phyloP scores from a whole-genome alignment of 2,888 invertebrate species.

The Sinelater perroti region DNA sequence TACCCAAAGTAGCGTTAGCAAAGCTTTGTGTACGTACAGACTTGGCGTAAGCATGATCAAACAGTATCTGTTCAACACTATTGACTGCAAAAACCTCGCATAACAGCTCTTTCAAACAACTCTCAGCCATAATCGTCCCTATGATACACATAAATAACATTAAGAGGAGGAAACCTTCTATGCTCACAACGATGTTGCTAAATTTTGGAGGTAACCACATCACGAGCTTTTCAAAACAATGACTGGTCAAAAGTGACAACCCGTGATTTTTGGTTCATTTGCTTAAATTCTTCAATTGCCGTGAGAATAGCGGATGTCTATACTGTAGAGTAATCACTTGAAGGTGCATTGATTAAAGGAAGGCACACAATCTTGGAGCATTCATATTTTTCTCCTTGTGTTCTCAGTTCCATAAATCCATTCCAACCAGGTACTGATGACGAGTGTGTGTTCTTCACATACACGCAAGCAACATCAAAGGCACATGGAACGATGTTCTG shows the following conservation, averaged over 20 bases:
- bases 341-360: conserved; percentile 53
- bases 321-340: conserved; percentile 49
- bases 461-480: conserved; percentile 30
- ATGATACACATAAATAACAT: conserved; percentile 50
- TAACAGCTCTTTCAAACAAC: conserved; percentile 48
- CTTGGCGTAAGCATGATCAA: conserved; percentile 46
- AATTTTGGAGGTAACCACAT: not conserved
- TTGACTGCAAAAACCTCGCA: conserved; percentile 46
- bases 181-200: conserved; percentile 39
- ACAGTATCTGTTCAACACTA: conserved; percentile 46
- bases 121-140: conserved; percentile 49
- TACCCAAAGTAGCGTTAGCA: conserved; percentile 3
- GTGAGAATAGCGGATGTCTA: conserved; percentile 47
- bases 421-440: conserved; percentile 44
- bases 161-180: conserved; percentile 50
- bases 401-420: conserved; percentile 48
- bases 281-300: conserved; percentile 26
- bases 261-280: conserved; percentile 38
- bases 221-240: conserved; percentile 38
- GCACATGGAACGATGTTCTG: too few relatives aligned
- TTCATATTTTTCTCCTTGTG: conserved; percentile 41
- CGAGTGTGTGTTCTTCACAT: conserved; percentile 28
- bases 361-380: conserved; percentile 46
- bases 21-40: conserved; percentile 34
- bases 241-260: conserved; percentile 53